phyloP scores from a whole-genome alignment of 2,113 vertebrate species.

The Bothrops jararaca region DNA sequence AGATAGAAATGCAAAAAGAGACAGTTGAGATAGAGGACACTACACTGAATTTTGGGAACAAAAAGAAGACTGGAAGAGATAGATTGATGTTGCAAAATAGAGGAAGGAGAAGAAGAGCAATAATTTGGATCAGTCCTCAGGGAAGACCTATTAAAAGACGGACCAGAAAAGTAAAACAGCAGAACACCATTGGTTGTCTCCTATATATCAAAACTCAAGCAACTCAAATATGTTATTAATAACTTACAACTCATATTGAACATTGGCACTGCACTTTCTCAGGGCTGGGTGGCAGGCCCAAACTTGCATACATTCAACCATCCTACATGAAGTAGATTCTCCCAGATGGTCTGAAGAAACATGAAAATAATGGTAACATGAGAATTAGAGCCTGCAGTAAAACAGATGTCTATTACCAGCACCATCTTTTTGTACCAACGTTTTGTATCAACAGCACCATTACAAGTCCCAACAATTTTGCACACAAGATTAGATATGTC shows the following conservation, averaged over 20 bases:
- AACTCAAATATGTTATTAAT: background rate
- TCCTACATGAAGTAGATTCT: background rate
- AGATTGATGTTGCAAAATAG: background rate
- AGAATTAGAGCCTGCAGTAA: background rate
- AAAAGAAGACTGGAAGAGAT: background rate
- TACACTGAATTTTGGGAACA: background rate
- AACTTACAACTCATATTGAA: background rate
- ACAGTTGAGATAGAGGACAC: background rate
- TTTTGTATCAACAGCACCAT: background rate
- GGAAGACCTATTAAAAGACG: background rate
- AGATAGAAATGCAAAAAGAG: background rate
- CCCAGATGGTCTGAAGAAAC: background rate
- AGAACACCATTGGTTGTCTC: background rate
- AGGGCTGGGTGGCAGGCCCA: background rate
- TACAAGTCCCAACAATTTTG: background rate
- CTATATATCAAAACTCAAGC: background rate
- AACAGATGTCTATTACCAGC: background rate
- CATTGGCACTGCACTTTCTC: background rate
- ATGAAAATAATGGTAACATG: background rate
- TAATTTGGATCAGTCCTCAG: background rate
- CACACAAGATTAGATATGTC: background rate
- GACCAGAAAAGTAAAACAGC: background rate
- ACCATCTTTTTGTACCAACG: background rate
- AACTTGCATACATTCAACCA: background rate
- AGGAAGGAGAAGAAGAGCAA: background rate